Base-by-base conservation (phyloP, 2,113 vertebrate genomes). In the Carassius carassius region DNA sequence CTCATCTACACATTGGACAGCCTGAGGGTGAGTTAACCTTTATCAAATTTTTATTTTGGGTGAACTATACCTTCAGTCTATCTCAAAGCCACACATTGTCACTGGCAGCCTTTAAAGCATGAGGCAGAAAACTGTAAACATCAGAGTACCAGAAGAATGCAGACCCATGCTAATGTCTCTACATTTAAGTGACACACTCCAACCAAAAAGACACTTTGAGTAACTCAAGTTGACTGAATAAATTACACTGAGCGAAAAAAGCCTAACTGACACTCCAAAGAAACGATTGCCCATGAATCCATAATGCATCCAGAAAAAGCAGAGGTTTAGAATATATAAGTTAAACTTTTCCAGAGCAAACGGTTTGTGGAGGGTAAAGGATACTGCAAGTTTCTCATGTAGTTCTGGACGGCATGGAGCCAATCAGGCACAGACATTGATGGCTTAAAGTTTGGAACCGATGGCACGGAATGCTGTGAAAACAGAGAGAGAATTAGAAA, bases 341-440 rank as follows among this genome's bases (percentile, higher is more conserved):
- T 58, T 51, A 54, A 19, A 56, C 32, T 83, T 47, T 82, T 21
- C 8, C 83, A 14, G 7, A 35, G 13, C 9, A 41, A 19, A 35
- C 23, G 76, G 37, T 35, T 23, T 56, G 37, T 56, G 69, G n/a
- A 3, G 35, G 8, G 8, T 25, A 2, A 90, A 94, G 96, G 98
- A 99, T 99, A 99, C 98, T 99, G 98, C 92, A 99, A 94, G 51
- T 96, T 94, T 95, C 97, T 99, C 98, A 99, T 99, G 93, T 97
- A 99, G 93, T 94, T 97, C 95, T 99, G 98, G 92, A 99, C 92
- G 41, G 96, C 94, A 90, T 97, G 95, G 10, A 99, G 95, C 97
- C 97, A 99, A 85, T 98, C 98, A 4, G 96, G 96, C 88, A 97
- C 95, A 0, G 96, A 94, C 97, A 96, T 99, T 67, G 97, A 96